Evolutionary conservation across 2,888 invertebrate genomes (phyloP), one percentile per base, ranked within the genome.

Genomic region (Zeuzera pyrina): DNA sequence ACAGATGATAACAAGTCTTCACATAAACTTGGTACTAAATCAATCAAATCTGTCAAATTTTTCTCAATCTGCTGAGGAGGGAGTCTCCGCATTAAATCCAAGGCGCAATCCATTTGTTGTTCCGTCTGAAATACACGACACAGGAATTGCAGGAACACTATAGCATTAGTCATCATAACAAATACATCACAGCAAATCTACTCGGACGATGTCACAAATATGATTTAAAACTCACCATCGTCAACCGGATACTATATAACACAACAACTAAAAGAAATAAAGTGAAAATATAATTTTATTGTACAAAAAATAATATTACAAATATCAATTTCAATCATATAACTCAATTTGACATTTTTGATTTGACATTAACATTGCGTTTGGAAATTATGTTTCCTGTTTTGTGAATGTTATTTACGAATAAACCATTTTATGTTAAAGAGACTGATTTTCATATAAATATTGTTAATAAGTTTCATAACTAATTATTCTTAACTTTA

Each of bases 11-110:
- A 84, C 38, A 99, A 86, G 78, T 98, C 98, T 79, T 99, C 98
- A 72, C 97, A 98, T 43, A 99, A 87, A 73, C 90, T 90, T 35
- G 97, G 98, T 52, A 96, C 97, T 69, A 99, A 85, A 78, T 98
- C 98, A 61, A 99, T 98, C 61, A 99, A 87, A 86, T 99, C 98
- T 67, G 94, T 94, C 45, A 99, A 86, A 81, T 98, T 99, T 76
- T 97, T 97, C 73, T 98, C 98, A 54, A 98, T 98, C 83, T 98
- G 96, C 83, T 99, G 99, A 48, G 99, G 99, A 50, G 99, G 99
- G 69, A 99, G 83, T 57, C 99, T 90, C 65, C 99, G 88, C 99
- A 99, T 99, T 67, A 99, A 87, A 86, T 99, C 99, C 55, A 99
- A 85, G 30, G 98, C 98, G 85, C 97, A 97, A 85, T 99, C 99